phyloP scores from a whole-genome alignment of 2,888 invertebrate genomes.

The Sthenelais limicola region DNA sequence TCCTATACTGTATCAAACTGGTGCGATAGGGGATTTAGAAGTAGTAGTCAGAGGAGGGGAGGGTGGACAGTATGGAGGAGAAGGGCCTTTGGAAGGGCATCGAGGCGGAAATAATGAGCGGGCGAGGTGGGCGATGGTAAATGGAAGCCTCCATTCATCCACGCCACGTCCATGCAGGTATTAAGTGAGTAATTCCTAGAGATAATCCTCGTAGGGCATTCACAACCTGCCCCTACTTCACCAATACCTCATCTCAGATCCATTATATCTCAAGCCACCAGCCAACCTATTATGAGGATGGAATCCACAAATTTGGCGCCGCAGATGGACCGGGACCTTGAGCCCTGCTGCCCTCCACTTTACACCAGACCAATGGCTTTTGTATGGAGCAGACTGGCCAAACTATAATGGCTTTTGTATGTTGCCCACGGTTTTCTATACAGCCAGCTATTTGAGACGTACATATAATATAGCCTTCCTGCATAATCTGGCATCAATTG shows the following conservation, averaged over 20 bases:
- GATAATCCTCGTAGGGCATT: constrained; percentile 1
- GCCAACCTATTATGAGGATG: not conserved
- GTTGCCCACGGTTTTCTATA: too few species aligned
- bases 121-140: too few species aligned
- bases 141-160: not conserved
- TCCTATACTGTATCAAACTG: too few species aligned
- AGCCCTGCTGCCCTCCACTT: not conserved
- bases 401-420: too few species aligned
- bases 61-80: not conserved
- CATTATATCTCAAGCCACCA: not conserved
- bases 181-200: constrained; percentile 16
- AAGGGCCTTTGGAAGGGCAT: not conserved
- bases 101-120: constrained; percentile 7
- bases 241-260: not conserved
- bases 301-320: not conserved
- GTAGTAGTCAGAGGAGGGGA: not conserved
- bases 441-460: too few species aligned
- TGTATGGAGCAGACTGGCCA: too few species aligned
- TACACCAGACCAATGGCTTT: too few species aligned
- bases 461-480: too few species aligned
- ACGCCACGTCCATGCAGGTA: not conserved
- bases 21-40: not conserved
- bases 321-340: not conserved
- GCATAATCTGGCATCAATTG: too few species aligned
- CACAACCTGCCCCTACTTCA: not conserved